phyloP scores from a whole-genome alignment of 1,140 invertebrate genomes.

The Rhyacophila brunnea region DNA sequence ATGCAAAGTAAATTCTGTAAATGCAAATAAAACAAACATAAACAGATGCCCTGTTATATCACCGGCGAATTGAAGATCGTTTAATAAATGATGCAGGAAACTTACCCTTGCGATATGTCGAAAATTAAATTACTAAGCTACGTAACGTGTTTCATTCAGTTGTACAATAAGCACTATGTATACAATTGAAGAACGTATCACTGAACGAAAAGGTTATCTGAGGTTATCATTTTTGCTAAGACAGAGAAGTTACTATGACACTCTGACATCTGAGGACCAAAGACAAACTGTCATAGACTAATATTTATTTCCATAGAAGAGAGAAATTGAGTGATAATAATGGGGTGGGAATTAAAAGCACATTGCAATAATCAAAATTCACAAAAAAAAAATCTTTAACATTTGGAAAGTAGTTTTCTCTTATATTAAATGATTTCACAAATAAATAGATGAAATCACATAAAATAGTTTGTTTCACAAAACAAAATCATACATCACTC shows the following conservation, averaged over 20 bases:
- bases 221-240: conserved; percentile 28
- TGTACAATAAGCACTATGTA: conserved; percentile 24
- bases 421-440: no score
- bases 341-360: no score
- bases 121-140: background rate
- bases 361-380: no score
- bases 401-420: no score
- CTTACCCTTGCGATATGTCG: conserved; percentile 5
- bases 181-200: conserved; percentile 22
- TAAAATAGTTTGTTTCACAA: no score
- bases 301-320: no score
- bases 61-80: background rate
- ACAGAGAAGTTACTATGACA: background rate
- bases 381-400: no score
- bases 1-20: conserved; percentile 9
- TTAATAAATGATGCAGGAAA: background rate
- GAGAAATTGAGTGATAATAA: no score
- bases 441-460: no score
- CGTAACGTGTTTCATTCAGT: conserved; percentile 17
- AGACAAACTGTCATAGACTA: conserved; percentile 9
- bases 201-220: conserved; percentile 16
- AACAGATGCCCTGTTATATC: background rate
- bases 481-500: no score
- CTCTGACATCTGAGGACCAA: conserved; percentile 8
- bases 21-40: conserved; percentile 4